These are phyloP conservation scores for Acanthopleura granulata DNA, from an alignment of 2,888 invertebrate species.

Conservation along the genomic window DNA sequence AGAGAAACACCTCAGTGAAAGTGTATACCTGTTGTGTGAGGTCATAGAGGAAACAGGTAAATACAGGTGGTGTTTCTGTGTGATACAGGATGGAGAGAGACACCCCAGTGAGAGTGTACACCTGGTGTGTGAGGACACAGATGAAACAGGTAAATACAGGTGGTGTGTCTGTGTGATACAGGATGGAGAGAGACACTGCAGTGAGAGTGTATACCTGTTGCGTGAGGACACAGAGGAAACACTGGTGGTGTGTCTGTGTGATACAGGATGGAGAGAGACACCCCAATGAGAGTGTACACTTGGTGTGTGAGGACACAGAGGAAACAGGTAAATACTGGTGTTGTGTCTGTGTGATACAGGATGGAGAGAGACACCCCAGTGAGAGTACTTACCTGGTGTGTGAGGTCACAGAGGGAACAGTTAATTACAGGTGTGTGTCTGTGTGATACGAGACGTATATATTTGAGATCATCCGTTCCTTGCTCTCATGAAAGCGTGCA, in stretches of 20 bases:
- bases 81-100: no score
- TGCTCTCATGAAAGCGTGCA: no score
- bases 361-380: neutral
- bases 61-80: neutral
- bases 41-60: neutral
- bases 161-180: neutral
- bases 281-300: neutral
- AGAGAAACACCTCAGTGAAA: neutral
- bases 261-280: slow-evolving; percentile 46
- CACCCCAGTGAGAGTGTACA: no score
- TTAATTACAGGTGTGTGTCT: slow-evolving; percentile 62
- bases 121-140: no score
- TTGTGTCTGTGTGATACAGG: no score
- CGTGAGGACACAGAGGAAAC: slow-evolving; percentile 35
- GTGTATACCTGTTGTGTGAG: neutral
- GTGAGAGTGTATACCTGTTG: neutral
- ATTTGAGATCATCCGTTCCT: no score
- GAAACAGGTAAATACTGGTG: neutral
- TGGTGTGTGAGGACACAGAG: slow-evolving; percentile 2
- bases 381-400: neutral
- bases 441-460: slow-evolving; percentile 56
- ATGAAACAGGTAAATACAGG: neutral
- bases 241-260: slow-evolving; percentile 68
- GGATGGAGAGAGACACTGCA: slow-evolving; percentile 31
- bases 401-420: slow-evolving; percentile 64